These are phyloP conservation scores for Volucella inanis DNA, from an alignment of 2,888 invertebrate species.

Conservation along the genomic window DNA sequence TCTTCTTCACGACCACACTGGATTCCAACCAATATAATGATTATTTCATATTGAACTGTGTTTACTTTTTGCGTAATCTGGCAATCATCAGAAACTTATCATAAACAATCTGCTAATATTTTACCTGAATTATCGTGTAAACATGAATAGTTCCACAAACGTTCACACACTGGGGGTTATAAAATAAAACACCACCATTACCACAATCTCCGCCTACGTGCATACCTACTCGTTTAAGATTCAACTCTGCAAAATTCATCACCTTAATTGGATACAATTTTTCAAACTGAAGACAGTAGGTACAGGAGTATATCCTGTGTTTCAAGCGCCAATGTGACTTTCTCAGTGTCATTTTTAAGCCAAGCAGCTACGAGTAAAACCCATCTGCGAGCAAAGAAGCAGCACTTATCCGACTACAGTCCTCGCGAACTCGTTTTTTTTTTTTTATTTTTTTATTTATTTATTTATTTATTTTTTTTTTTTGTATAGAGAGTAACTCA, in stretches of 20 bases:
- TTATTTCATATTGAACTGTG: conserved; percentile 34
- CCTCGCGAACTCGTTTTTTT: neutral
- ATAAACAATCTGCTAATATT: conserved; percentile 65
- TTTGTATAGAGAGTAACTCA: conserved; percentile 41
- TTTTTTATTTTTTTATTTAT: neutral
- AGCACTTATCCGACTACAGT: conserved; percentile 50
- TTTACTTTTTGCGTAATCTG: conserved; percentile 55
- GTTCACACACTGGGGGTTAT: neutral
- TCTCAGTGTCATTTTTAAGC: conserved; percentile 68
- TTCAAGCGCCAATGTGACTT: conserved; percentile 38
- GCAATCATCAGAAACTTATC: conserved; percentile 65
- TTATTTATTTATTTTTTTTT: too few species aligned
- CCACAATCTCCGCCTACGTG: neutral
- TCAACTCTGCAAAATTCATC: conserved; percentile 71
- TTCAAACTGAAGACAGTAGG: conserved; percentile 72
- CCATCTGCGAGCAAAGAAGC: conserved; percentile 17
- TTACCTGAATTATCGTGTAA: conserved; percentile 61
- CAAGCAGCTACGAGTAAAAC: conserved; percentile 27
- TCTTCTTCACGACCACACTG: neutral
- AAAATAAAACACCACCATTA: neutral
- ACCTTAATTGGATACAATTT: conserved; percentile 79
- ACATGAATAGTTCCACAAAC: conserved; percentile 50
- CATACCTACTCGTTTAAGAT: conserved; percentile 15
- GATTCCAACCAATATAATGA: too few species aligned
- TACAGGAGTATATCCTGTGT: conserved; percentile 59